These are phyloP conservation scores for Pinctada fucata DNA, from an alignment of 2,888 invertebrate genomes.

Conservation along the genomic window DNA sequence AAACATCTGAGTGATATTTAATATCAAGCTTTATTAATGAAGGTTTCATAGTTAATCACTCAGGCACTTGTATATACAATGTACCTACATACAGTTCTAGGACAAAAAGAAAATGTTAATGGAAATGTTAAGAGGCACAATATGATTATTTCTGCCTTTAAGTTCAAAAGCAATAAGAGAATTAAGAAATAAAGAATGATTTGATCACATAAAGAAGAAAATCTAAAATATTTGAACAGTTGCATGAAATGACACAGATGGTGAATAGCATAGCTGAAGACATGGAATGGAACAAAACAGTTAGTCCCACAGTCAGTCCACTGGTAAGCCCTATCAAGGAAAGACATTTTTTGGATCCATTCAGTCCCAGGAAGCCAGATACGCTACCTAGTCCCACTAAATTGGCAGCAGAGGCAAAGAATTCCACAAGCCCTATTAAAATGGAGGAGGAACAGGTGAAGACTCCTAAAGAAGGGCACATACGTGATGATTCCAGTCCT, in stretches of 20 bases:
- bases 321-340: conserved; percentile 34
- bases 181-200: no score
- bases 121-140: no score
- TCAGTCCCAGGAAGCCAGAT: conserved; percentile 29
- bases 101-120: no score
- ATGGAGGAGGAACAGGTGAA: conserved; percentile 20
- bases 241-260: conserved; percentile 71
- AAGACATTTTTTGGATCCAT: conserved; percentile 19
- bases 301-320: conserved; percentile 39
- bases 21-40: no score
- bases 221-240: conserved; percentile 45
- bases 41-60: no score
- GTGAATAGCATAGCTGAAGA: conserved; percentile 75
- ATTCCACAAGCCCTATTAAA: conserved; percentile 26
- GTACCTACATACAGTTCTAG: no score
- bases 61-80: no score
- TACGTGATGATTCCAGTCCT: conserved; percentile 26
- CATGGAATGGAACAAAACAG: conserved; percentile 68
- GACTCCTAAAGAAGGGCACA: conserved; percentile 37
- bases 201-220: no score
- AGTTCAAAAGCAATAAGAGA: no score
- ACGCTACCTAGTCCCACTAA: conserved; percentile 22
- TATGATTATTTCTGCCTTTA: no score
- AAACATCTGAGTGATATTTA: no score
- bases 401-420: conserved; percentile 28